Percentiles rank a stretch among this genome's conserved stretches.
Conservation (phyloP, 1,140 invertebrate genomes). For the Solenopsis fugax region DNA sequence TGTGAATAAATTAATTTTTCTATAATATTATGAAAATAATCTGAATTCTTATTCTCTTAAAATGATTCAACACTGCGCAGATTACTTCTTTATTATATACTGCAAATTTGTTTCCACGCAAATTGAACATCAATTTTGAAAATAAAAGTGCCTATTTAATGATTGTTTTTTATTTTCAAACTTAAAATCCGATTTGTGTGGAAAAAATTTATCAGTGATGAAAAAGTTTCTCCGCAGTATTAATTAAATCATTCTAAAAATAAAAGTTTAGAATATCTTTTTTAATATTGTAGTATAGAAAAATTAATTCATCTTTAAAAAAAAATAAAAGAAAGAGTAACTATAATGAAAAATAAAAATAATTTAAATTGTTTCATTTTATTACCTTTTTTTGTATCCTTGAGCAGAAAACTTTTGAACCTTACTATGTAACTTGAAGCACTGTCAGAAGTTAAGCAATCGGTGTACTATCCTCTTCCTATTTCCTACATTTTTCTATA, state of each 20-base stretch:
- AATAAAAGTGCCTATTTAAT: not conserved
- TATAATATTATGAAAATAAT: not conserved
- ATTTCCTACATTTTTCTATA: not conserved
- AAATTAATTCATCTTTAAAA: not conserved
- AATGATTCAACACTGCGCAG: not conserved
- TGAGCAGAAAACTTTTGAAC: not conserved
- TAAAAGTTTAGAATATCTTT: not conserved
- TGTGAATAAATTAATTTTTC: not conserved
- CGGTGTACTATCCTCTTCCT: not conserved
- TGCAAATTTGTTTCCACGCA: not conserved
- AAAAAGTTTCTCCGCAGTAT: not conserved
- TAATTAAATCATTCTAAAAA: not conserved
- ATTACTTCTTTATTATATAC: not conserved
- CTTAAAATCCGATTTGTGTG: not conserved
- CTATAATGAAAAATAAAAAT: constrained; percentile 17
- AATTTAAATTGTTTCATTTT: not conserved
- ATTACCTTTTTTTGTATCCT: not conserved
- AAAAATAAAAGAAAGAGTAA: not conserved
- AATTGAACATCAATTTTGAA: not conserved
- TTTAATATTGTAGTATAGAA: not conserved
- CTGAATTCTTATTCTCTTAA: not conserved
- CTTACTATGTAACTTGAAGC: not conserved
- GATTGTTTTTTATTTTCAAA: not conserved
- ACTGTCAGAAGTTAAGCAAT: not conserved
- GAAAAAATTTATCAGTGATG: not conserved